Evolutionary conservation across 2,888 invertebrate species (phyloP), one percentile per base, ranked within the genome.

Genomic region (Pseudanteris insignis): DNA sequence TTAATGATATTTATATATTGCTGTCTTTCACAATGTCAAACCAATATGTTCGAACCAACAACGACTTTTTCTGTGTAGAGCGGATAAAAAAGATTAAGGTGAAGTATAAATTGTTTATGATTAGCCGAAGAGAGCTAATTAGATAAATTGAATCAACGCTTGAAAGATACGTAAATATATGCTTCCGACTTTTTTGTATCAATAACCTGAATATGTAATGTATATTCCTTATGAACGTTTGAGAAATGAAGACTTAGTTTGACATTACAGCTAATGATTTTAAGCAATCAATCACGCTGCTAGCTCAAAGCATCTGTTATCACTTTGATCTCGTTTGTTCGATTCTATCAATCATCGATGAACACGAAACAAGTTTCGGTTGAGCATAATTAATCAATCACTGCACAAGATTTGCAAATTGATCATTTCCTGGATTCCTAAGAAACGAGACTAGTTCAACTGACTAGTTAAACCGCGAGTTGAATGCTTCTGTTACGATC

Each of bases 301-400:
- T 10, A 46, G 25, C 29, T 26, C 41, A 41, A 11, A 60, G 36
- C 43, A 53, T 46, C 59, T 53, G 53, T 48, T 53, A 48, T 53
- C 47, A 60, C 59, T 53, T 43, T 43, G 47, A 60, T 53, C 59
- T 60, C 53, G 53, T 60, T 60, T 60, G 59, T 48, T 60, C 43
- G 41, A 53, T 53, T 60, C 59, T 47, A 60, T 60, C 53, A 47
- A 60, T 60, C 59, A 60, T n/a, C 29, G 2, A 9, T 37, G 28
- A 47, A 41, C 53, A 32, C 18, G 18, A 18, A 13, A 21, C 29
- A 10, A 34, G 18, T 32, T 21, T 34, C 2, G 15, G n/a, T n/a
- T n/a, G n/a, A n/a, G 18, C 6, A 33, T 10, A 51, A 59, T 59
- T 51, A 59, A 59, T 59, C 51, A 53, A 59, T 59, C 59, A 41